Evolutionary conservation across 2,888 invertebrate species (phyloP), one percentile per base, ranked within the genome.

Genomic region (Tetropium fuscum): DNA sequence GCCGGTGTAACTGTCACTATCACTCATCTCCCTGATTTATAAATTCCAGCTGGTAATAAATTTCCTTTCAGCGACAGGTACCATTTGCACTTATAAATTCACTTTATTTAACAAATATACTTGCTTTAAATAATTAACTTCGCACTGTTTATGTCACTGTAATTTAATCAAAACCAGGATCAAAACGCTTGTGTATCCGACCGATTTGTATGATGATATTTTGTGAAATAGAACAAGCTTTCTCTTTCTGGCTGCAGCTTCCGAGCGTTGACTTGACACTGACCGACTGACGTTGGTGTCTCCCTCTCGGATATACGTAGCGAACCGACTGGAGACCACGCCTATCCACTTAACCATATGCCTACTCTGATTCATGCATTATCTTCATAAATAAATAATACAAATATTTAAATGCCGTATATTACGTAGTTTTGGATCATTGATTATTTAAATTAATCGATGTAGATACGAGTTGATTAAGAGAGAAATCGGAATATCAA

Each of bases 1-100:
- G 58, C 92, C 93, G 78, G 88, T 88, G 78, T 92, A 92, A 71
- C 76, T 71, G 25, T 71, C 70, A 60, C 66, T 66, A 20, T 27
- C 65, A 58, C 58, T 64, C 68, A 70, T 69, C 25, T 58, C 48
- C 20, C 53, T 13, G 13, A 13, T 34, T 13, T 6, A 34, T 3
- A 34, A 34, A 34, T n/a, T 34, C 19, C 44, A 38, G 20, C 54
- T 51, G 44, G 22, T 11, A 22, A 30, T 30, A 3, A 22, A n/a
- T 16, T 5, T n/a, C 7, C 20, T 34, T 47, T 19, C 3, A 11
- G 4, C 19, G 19, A 6, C 7, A 19, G 19, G 32, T 25, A n/a
- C 34, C 47, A 47, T 34, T 45, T 47, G 20, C 19, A 45, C 22
- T 20, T 41, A 18, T 6, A n/a, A 7, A 38, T 18, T 18, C 38